These are phyloP conservation scores for Phymatocera aterrima DNA, from an alignment of 2,888 invertebrate species.

Conservation along the genomic window DNA sequence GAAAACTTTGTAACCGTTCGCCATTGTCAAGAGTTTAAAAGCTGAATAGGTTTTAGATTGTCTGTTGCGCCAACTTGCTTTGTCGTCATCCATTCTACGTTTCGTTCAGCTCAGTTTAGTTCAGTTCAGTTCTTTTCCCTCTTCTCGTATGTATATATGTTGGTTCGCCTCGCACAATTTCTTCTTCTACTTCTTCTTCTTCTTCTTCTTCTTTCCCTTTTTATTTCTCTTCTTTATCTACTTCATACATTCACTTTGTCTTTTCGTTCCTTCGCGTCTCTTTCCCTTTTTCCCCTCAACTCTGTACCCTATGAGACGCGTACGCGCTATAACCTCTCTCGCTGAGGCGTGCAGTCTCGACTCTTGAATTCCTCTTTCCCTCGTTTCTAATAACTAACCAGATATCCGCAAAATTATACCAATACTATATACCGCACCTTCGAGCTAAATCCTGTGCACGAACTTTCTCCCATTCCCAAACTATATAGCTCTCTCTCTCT, in stretches of 20 bases:
- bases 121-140: too few species aligned
- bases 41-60: slow-evolving; percentile 73
- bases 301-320: too few species aligned
- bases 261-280: not conserved
- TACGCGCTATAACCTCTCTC: too few species aligned
- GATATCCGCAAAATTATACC: too few species aligned
- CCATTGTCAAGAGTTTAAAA: slow-evolving; percentile 73
- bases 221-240: slow-evolving; percentile 46
- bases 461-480: not conserved
- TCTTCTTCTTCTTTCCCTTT: slow-evolving; percentile 19
- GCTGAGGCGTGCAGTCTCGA: slow-evolving; percentile 32
- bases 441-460: not conserved
- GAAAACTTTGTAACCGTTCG: slow-evolving; percentile 70
- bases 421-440: not conserved
- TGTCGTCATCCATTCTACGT: slow-evolving; percentile 61
- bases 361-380: not conserved
- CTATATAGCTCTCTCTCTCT: not conserved
- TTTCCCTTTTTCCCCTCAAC: slow-evolving; percentile 20
- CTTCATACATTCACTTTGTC: slow-evolving; percentile 1
- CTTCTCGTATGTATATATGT: slow-evolving; percentile 36
- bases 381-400: slow-evolving; percentile 16
- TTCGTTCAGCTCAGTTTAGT: too few species aligned
- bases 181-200: slow-evolving; percentile 33
- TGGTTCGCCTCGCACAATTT: slow-evolving; percentile 45
- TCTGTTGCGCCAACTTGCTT: slow-evolving; percentile 67